Conservation (phyloP, 2,888 invertebrate genomes). For the Aradus depressus region DNA sequence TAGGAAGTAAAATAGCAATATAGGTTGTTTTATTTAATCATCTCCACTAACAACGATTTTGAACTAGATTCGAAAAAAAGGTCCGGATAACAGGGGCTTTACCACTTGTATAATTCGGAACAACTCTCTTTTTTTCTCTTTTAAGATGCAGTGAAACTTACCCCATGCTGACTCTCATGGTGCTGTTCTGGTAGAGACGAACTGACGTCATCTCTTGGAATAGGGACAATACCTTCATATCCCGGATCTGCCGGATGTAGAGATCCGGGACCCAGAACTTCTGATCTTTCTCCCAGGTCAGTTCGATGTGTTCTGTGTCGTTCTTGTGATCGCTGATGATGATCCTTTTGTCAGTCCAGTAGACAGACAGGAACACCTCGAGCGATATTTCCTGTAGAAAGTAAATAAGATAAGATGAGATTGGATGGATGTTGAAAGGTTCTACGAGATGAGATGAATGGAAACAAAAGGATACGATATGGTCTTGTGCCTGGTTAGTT, state of each 20-base stretch:
- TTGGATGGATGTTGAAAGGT: background rate
- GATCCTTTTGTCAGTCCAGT: slow-evolving; percentile 48
- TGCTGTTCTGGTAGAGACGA: slow-evolving; percentile 49
- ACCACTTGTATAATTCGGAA: too few species aligned
- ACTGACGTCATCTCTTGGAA: slow-evolving; percentile 53
- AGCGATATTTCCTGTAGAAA: slow-evolving; percentile 48
- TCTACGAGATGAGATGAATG: too few species aligned
- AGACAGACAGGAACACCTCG: slow-evolving; percentile 53
- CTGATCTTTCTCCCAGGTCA: slow-evolving; percentile 35
- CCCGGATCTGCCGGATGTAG: slow-evolving; percentile 51
- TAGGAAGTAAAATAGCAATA: too few species aligned
- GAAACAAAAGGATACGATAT: too few species aligned
- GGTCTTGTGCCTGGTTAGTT: too few species aligned
- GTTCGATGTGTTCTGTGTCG: slow-evolving; percentile 36
- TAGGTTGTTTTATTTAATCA: too few species aligned
- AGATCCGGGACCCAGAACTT: slow-evolving; percentile 49
- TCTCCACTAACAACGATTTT: too few species aligned
- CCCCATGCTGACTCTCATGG: slow-evolving; percentile 54
- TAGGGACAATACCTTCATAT: slow-evolving; percentile 48
- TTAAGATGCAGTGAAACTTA: too few species aligned
- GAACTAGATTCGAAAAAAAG: too few species aligned
- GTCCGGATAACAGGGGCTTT: too few species aligned
- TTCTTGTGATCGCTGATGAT: slow-evolving; percentile 35
- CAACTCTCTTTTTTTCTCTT: too few species aligned
- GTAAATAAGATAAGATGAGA: background rate